Conservation (phyloP, 2,113 vertebrate genomes). For the Aix galericulata region DNA sequence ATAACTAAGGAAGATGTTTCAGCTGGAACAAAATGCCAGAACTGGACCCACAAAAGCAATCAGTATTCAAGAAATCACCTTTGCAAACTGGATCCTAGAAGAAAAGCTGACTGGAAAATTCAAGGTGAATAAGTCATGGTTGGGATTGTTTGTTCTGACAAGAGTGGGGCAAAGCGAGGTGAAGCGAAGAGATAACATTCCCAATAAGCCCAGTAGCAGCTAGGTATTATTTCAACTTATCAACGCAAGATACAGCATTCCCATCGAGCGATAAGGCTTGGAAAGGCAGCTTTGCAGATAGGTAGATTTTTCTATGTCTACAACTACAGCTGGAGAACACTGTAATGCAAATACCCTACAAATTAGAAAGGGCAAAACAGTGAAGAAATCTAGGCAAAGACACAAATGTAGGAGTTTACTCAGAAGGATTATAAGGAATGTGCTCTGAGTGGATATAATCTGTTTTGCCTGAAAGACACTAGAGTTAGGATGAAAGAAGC, state of each 20-base stretch:
- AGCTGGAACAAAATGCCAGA: neutral
- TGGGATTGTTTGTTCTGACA: neutral
- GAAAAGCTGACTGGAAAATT: neutral
- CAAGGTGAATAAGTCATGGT: neutral
- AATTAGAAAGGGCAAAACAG: neutral
- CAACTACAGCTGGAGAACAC: neutral
- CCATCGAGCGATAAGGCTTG: neutral
- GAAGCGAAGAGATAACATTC: neutral
- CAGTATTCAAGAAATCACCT: neutral
- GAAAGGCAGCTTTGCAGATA: neutral
- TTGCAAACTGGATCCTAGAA: neutral
- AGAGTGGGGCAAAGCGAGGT: neutral
- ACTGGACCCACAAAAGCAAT: neutral
- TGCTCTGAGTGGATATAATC: neutral
- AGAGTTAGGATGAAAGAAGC: neutral
- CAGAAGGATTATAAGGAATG: neutral
- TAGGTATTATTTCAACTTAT: neutral
- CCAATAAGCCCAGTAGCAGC: neutral
- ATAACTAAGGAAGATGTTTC: neutral
- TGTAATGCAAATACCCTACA: neutral
- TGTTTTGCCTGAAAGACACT: neutral
- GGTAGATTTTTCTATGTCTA: neutral
- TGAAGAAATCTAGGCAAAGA: neutral
- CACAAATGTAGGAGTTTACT: neutral
- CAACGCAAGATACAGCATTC: accelerated